Evolutionary conservation across 2,888 invertebrate genomes (phyloP).

Genomic region (Drosophila mercatorum): DNA sequence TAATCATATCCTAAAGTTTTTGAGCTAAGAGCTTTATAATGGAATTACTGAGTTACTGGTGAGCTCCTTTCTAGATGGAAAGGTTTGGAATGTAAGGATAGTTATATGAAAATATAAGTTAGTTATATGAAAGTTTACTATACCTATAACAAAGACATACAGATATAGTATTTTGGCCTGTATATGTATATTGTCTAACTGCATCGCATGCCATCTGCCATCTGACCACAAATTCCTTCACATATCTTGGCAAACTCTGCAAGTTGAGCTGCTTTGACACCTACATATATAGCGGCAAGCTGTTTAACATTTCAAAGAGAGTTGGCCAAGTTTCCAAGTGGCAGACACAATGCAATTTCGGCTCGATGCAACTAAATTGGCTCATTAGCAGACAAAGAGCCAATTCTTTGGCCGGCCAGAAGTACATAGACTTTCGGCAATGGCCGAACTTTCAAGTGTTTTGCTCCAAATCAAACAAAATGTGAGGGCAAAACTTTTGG

Average conservation of each 20-base stretch:
- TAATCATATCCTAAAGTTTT: no score
- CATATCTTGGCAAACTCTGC: not conserved
- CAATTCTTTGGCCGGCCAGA: constrained; percentile 34
- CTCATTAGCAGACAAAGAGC: constrained; percentile 74
- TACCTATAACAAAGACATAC: no score
- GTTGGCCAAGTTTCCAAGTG: constrained; percentile 61
- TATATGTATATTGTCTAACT: no score
- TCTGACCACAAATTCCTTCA: not conserved
- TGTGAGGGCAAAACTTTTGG: constrained; percentile 51
- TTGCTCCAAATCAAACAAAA: constrained; percentile 71
- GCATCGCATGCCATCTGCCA: not conserved
- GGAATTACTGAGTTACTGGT: no score
- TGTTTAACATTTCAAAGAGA: constrained; percentile 72
- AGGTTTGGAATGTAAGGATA: no score
- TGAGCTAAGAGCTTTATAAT: no score
- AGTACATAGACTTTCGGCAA: constrained; percentile 29
- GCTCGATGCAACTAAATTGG: constrained; percentile 76
- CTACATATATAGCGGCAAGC: constrained; percentile 17
- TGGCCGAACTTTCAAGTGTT: constrained; percentile 67
- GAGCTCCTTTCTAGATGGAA: no score
- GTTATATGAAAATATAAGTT: no score
- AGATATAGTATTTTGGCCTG: no score
- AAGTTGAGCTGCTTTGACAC: constrained; percentile 17
- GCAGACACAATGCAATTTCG: constrained; percentile 60
- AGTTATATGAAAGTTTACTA: no score